phyloP scores from a whole-genome alignment of 92 coral and sea anemone genomes.

The Palythoa grandis region DNA sequence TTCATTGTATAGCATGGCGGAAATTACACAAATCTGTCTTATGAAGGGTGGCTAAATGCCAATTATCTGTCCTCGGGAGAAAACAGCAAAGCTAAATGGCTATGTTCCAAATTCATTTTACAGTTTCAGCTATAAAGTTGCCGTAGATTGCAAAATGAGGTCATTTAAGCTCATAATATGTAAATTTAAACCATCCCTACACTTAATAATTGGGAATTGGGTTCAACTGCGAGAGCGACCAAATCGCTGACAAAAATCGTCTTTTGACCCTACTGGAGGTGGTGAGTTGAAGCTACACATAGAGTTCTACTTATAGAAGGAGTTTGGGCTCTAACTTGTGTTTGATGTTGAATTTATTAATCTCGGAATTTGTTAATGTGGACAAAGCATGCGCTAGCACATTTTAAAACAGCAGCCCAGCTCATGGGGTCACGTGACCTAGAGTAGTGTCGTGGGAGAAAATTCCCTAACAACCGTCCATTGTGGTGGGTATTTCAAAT shows the following conservation, averaged over 20 bases:
- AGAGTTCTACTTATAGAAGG: not conserved
- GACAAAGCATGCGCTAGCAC: not conserved
- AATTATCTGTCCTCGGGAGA: not conserved
- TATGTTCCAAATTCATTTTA: not conserved
- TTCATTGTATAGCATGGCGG: not conserved
- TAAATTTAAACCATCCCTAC: constrained; percentile 8
- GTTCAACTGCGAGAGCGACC: not conserved
- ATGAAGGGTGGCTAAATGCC: not conserved
- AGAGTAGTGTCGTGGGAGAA: constrained; percentile 12
- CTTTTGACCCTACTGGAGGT: not conserved
- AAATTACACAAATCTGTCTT: constrained; percentile 1
- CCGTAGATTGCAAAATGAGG: constrained; percentile 8
- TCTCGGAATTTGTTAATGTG: not conserved
- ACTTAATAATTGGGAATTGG: not conserved
- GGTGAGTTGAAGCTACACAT: not conserved
- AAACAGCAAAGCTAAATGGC: not conserved
- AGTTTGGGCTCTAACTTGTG: too few species aligned
- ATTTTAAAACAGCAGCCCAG: not conserved
- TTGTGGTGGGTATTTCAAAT: too few species aligned
- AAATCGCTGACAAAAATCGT: not conserved
- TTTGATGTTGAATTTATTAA: too few species aligned
- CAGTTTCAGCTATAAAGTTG: not conserved
- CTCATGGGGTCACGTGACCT: not conserved
- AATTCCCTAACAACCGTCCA: constrained; percentile 34
- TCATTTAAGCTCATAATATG: not conserved